A percentile compares a stretch with the other conserved stretches of the same genome.
Evolutionary conservation across 2,888 invertebrate genomes (phyloP).

Genomic region (Argyra leucocephala): DNA sequence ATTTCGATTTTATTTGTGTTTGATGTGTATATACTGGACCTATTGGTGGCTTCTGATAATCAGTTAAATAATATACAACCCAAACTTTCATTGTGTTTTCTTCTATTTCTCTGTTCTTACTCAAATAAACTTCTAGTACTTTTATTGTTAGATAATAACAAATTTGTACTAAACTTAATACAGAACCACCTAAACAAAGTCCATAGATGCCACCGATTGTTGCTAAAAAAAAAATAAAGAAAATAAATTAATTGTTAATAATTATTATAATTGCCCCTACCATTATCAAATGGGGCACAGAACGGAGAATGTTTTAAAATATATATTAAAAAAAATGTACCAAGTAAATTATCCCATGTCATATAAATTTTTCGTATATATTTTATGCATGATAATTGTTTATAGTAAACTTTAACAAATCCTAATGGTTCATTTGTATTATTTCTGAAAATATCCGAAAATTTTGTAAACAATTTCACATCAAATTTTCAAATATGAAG

Average conservation of each 20-base stretch:
- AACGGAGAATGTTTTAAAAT: too few relatives aligned
- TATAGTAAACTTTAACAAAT: conserved; percentile 31
- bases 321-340: conserved; percentile 32
- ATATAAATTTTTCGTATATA: conserved; percentile 48
- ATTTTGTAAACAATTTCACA: too few relatives aligned
- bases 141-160: conserved; percentile 38
- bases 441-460: too few relatives aligned
- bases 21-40: background rate
- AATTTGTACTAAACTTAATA: conserved; percentile 51
- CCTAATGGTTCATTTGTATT: too few relatives aligned
- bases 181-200: conserved; percentile 53
- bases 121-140: conserved; percentile 14
- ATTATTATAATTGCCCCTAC: too few relatives aligned
- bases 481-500: too few relatives aligned
- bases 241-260: too few relatives aligned
- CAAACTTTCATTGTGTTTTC: background rate
- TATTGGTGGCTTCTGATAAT: background rate
- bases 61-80: background rate
- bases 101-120: background rate
- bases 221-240: conserved; percentile 36
- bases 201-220: conserved; percentile 56
- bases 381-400: conserved; percentile 47
- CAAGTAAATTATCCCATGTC: conserved; percentile 50
- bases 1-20: too few relatives aligned
- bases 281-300: too few relatives aligned